Conservation (phyloP, 2,797 vertebrate species). For the Brachyrhaphis roseni region DNA sequence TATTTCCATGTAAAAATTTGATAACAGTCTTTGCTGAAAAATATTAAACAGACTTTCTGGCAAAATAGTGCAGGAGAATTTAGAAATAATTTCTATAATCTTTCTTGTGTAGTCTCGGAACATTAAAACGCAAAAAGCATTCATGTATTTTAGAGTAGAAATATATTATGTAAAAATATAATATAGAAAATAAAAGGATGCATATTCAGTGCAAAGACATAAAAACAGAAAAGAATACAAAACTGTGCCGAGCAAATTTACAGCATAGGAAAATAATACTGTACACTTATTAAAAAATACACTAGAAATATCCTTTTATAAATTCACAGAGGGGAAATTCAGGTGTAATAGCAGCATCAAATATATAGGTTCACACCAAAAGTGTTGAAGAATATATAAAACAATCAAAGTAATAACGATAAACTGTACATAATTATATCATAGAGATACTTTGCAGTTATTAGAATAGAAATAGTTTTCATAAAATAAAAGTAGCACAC, state of each 20-base stretch:
- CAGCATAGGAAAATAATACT: too few relatives aligned
- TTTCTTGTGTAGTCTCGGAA: neutral
- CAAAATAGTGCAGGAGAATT: neutral
- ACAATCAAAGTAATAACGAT: too few relatives aligned
- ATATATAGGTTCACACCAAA: too few relatives aligned
- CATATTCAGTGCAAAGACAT: neutral
- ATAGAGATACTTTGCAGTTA: neutral
- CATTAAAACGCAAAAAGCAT: neutral
- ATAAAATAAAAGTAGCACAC: neutral
- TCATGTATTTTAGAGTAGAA: too few relatives aligned
- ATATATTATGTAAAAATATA: too few relatives aligned
- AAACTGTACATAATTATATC: neutral
- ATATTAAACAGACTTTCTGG: neutral
- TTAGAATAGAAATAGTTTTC: neutral
- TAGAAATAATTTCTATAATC: neutral
- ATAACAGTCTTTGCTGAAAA: neutral
- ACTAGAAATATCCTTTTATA: too few relatives aligned
- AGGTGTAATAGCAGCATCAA: too few relatives aligned
- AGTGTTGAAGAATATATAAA: too few relatives aligned
- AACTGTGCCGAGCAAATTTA: too few relatives aligned
- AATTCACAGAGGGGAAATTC: too few relatives aligned
- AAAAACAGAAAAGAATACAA: neutral
- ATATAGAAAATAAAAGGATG: too few relatives aligned
- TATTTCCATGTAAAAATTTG: constrained; percentile 1
- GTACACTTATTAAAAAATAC: too few relatives aligned